Evolutionary conservation across 2,797 vertebrate genomes (phyloP).

Genomic region (Naso thynnoides): DNA sequence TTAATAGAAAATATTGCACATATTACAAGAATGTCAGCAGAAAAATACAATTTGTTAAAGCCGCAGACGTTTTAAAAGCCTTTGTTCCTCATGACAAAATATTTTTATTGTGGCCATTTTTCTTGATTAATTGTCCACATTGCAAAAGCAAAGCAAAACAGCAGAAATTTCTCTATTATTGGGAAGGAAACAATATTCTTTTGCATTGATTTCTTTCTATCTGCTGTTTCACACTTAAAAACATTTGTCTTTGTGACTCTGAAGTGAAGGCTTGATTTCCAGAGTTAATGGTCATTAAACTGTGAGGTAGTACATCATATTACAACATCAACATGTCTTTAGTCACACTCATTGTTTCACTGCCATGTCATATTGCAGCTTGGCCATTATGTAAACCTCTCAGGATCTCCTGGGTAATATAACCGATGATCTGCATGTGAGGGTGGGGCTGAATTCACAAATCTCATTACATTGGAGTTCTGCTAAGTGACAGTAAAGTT

Average conservation of each 20-base stretch:
- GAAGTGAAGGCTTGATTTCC: constrained; percentile 2
- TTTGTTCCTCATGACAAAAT: background rate
- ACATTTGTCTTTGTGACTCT: background rate
- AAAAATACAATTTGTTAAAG: background rate
- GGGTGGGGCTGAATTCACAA: background rate
- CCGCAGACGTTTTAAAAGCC: background rate
- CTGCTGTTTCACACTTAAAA: background rate
- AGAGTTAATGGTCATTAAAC: constrained; percentile 4
- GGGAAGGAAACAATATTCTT: too few relatives aligned
- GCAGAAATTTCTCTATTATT: too few relatives aligned
- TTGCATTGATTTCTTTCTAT: background rate
- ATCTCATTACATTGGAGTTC: background rate
- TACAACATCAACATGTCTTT: constrained; percentile 25
- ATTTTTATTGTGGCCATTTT: background rate
- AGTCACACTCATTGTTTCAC: constrained; percentile 14
- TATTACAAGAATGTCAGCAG: too few relatives aligned
- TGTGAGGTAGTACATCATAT: constrained; percentile 1
- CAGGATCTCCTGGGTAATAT: constrained; percentile 20
- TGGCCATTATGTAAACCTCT: constrained; percentile 17
- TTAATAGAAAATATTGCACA: background rate
- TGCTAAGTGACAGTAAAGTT: background rate
- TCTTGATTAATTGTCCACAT: background rate
- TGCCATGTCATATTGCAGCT: constrained; percentile 11
- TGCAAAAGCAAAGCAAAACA: too few relatives aligned
- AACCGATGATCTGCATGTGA: constrained; percentile 1